Conservation (phyloP, 2,888 invertebrate genomes). For the Ichneumoninae sp. region DNA sequence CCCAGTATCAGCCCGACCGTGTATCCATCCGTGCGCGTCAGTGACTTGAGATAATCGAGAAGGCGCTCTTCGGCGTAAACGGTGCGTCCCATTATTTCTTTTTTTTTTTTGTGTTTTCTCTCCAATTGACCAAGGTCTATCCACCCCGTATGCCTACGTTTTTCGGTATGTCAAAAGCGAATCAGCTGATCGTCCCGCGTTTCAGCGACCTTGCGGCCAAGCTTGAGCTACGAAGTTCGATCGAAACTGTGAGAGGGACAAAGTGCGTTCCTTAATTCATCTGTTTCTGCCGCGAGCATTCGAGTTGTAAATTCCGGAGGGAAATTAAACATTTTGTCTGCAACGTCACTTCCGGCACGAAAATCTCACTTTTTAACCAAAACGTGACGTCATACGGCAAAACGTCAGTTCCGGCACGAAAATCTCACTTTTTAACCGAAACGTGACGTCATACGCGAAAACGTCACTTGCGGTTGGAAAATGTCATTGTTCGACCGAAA, state of each 20-base stretch:
- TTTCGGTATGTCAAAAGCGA: conserved; percentile 5
- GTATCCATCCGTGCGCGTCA: conserved; percentile 88
- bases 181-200: conserved; percentile 36
- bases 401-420: no score
- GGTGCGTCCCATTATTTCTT: conserved; percentile 87
- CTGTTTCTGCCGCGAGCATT: no score
- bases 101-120: conserved; percentile 1
- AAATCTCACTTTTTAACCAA: no score
- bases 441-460: no score
- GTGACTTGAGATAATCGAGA: conserved; percentile 88
- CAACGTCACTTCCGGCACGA: no score
- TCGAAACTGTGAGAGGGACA: background rate
- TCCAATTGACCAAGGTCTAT: background rate
- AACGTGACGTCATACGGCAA: no score
- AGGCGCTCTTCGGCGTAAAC: conserved; percentile 89
- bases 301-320: no score
- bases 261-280: background rate
- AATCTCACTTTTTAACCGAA: no score
- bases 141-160: background rate
- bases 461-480: no score
- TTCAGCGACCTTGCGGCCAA: conserved; percentile 15
- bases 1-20: conserved; percentile 92
- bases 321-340: no score
- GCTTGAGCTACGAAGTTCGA: conserved; percentile 12
- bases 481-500: no score